phyloP scores from a whole-genome alignment of 2,797 vertebrate genomes.

The Australoheros facetus region DNA sequence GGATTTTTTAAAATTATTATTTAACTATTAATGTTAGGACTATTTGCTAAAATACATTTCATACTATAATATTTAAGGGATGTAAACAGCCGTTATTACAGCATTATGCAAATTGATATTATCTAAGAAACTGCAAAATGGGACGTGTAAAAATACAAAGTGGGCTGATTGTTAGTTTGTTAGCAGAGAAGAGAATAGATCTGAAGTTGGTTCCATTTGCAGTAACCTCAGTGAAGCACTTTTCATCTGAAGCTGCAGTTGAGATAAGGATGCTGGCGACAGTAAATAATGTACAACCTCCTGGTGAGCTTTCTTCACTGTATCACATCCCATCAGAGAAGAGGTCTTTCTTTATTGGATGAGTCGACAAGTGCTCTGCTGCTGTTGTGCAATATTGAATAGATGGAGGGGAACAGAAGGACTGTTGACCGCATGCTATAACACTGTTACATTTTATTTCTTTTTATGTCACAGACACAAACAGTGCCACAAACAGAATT shows the following conservation, averaged over 20 bases:
- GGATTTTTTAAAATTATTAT: too few species aligned
- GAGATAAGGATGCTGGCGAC: slow-evolving; percentile 9
- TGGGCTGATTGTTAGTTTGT: not conserved
- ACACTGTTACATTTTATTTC: not conserved
- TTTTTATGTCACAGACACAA: not conserved
- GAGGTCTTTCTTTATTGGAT: slow-evolving; percentile 19
- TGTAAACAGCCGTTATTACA: not conserved
- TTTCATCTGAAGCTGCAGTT: slow-evolving; percentile 4
- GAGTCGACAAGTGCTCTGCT: slow-evolving; percentile 36
- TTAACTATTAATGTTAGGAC: not conserved
- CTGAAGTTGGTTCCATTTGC: not conserved
- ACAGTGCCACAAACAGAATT: not conserved
- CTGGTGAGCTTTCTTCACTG: not conserved
- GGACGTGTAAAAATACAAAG: too few species aligned
- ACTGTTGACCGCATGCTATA: not conserved
- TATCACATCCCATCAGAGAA: slow-evolving; percentile 42
- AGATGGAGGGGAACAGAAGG: slow-evolving; percentile 21
- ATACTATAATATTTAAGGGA: not conserved
- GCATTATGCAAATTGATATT: not conserved
- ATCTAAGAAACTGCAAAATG: not conserved
- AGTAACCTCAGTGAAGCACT: not conserved
- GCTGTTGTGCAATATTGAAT: slow-evolving; percentile 48
- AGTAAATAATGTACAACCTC: slow-evolving; percentile 56
- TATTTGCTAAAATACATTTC: not conserved
- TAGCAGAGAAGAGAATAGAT: not conserved